These are phyloP conservation scores for Eupleurogrammus muticus DNA, from an alignment of 2,797 vertebrate genomes.

Conservation along the genomic window DNA sequence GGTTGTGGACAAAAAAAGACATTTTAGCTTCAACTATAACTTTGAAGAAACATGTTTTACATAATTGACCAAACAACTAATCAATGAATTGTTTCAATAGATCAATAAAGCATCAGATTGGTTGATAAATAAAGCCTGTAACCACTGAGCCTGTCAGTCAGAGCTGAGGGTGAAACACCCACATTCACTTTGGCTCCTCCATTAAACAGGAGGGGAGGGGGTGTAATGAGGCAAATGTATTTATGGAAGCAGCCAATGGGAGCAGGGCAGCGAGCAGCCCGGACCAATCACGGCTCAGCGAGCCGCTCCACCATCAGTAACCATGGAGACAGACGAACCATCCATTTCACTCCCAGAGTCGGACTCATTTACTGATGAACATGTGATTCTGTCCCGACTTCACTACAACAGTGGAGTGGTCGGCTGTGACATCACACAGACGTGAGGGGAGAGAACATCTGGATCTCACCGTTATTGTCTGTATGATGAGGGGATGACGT, in stretches of 20 bases:
- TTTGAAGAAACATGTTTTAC: no score
- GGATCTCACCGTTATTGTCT: no score
- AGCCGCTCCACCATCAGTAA: slow-evolving; percentile 72
- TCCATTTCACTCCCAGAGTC: slow-evolving; percentile 32
- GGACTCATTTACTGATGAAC: no score
- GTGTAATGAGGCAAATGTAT: slow-evolving; percentile 73
- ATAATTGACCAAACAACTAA: no score
- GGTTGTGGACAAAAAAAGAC: no score
- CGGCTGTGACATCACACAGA: neutral
- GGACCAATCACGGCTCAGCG: slow-evolving; percentile 71
- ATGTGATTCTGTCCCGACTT: no score
- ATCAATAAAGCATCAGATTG: no score
- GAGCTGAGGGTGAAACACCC: neutral
- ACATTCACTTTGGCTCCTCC: rapidly evolving
- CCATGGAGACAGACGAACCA: slow-evolving; percentile 65
- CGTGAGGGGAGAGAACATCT: neutral
- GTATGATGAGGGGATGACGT: no score
- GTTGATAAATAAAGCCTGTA: no score
- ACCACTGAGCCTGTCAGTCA: slow-evolving; percentile 52
- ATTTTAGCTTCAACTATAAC: no score
- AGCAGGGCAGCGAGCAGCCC: slow-evolving; percentile 25
- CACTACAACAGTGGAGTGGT: no score
- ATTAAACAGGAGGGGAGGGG: slow-evolving; percentile 45
- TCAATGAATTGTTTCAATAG: no score
- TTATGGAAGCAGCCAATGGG: slow-evolving; percentile 71